These are phyloP conservation scores for Sapajus apella DNA, from an alignment of 2,113 vertebrate genomes.

Conservation along the genomic window DNA sequence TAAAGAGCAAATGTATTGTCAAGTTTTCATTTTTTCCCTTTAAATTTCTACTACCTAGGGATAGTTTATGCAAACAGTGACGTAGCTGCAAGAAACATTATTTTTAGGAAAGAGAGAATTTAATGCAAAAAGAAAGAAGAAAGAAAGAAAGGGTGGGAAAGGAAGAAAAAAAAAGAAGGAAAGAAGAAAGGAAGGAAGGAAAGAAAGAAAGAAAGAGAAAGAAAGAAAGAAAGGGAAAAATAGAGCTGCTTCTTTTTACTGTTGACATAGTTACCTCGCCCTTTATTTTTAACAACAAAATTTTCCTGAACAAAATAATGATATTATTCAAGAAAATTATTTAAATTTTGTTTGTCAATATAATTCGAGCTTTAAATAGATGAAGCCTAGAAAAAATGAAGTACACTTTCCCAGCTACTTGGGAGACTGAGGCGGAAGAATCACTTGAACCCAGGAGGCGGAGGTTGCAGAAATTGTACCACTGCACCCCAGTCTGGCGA, in stretches of 20 bases:
- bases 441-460: no score
- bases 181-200: not conserved
- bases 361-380: not conserved
- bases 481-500: no score
- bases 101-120: not conserved
- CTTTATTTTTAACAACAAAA: not conserved
- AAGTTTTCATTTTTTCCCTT: not conserved
- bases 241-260: not conserved
- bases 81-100: not conserved
- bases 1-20: not conserved
- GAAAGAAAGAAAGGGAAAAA: not conserved
- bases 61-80: not conserved
- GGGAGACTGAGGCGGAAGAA: no score
- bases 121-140: not conserved
- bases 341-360: not conserved
- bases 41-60: not conserved
- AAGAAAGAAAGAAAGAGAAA: not conserved
- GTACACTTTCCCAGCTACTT: not conserved
- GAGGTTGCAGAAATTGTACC: no score
- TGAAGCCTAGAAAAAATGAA: not conserved
- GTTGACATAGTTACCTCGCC: not conserved
- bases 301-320: not conserved
- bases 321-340: not conserved
- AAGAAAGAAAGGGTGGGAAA: accelerated
- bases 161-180: not conserved